Base-by-base conservation (phyloP, 2,797 vertebrate species). In the Cyprinella venusta region DNA sequence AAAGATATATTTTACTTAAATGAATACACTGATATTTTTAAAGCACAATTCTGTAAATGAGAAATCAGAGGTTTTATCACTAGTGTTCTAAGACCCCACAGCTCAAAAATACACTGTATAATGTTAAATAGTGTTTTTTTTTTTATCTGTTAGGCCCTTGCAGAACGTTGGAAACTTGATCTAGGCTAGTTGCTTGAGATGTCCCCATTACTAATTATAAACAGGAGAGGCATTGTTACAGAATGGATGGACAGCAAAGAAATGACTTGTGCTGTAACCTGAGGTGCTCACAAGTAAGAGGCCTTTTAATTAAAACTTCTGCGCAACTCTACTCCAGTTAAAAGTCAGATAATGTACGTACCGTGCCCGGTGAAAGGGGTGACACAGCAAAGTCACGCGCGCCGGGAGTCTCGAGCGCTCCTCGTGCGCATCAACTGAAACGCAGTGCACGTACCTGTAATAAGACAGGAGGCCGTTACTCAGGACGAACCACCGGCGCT, bases 401-500 rank as follows among this genome's bases (percentile, higher is more conserved):
- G 18, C 38, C 36, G 38, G 13, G 36, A 68, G 65, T 68, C 69
- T 71, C 69, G 24, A 19, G 16, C 26, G 61, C 68, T 70, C 36
- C 68, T 70, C 68, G 68, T 70, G 68, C 54, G 74, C 54, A 24
- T 61, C 74, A 24, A 59, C 16, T 7, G 19, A 38, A 26, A 78
- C 76, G 26, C 61, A 48, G 75, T 59, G 26, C 8, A 19, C 59
- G 61, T 86, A 91, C 91, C 95, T 95, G 92, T 95, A 95, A 81
- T 95, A 95, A 82, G 95, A 95, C 87, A 95, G 92, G 61, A 95
- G 93, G 91, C 95, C 94, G 90, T 95, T 94, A 78, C 95, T 95
- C 67, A 95, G 93, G 82, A 95, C 95, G 86, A 95, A 95, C 94
- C 94, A 93, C 67, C 97, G 96, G 75, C 97, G 93, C 92, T 98